A percentile compares a stretch with the other conserved stretches of the same genome.
phyloP scores from a whole-genome alignment of 2,888 invertebrate genomes.

The Rotaria sp. region DNA sequence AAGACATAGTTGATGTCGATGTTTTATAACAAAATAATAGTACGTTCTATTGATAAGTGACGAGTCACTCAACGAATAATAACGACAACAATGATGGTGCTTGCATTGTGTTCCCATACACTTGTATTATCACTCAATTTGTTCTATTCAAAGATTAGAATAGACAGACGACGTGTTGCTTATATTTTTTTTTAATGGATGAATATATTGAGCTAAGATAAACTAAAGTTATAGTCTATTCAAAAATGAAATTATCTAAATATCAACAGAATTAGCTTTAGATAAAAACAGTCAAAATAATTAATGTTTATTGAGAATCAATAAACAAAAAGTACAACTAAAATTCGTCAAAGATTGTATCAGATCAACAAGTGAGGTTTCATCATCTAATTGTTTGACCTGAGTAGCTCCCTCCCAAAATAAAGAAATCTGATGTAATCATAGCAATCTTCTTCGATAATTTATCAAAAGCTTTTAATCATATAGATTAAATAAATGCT shows the following conservation, averaged over 20 bases:
- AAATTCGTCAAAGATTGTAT: no score
- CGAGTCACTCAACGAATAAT: conserved; percentile 13
- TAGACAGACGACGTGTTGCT: not conserved
- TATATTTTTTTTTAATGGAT: not conserved
- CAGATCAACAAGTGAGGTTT: no score
- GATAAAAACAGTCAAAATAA: no score
- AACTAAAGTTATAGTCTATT: not conserved
- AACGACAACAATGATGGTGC: not conserved
- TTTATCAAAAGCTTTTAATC: not conserved
- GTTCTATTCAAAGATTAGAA: conserved; percentile 7
- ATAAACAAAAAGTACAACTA: no score
- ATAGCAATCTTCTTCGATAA: not conserved
- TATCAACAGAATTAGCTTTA: no score
- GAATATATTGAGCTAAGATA: not conserved
- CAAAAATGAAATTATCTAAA: no score
- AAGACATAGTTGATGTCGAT: not conserved
- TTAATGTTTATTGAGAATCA: no score
- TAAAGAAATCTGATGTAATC: not conserved
- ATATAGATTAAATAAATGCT: not conserved
- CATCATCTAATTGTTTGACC: not conserved
- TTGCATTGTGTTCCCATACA: conserved; percentile 21
- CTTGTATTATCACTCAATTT: conserved; percentile 5
- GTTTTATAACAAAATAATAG: conserved; percentile 24
- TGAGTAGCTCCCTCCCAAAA: not conserved
- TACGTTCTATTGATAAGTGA: conserved; percentile 12